Evolutionary conservation across 2,888 invertebrate genomes (phyloP), one percentile per base, ranked within the genome.

Genomic region (Myopa testacea): DNA sequence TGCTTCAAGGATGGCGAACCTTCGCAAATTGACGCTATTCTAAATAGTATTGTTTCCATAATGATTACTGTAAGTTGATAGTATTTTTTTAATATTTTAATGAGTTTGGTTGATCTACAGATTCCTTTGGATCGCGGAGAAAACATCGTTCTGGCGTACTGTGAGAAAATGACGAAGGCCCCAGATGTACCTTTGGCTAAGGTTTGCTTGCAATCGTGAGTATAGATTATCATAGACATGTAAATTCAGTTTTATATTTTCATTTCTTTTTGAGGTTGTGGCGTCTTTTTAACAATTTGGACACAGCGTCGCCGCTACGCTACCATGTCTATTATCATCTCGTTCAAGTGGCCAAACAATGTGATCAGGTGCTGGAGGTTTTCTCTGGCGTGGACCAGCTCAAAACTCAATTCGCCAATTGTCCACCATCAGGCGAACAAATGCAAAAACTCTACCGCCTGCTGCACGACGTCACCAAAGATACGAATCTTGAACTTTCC

Each of bases 1-100:
- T 96, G 97, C 88, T 97, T 98, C 90, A 95, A 95, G 85, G 96
- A 96, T 86, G 94, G 94, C 10, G 94, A 94, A 86, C 96, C 96
- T 88, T 88, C 91, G 19, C 98, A 98, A 87, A 94, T 97, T 84
- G 98, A 98, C 91, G 94, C 95, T 84, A 95, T 98, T 75, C 91
- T 99, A 14, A 98, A 98, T 90, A 97, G 98, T 88, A 97, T 99
- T 89, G 97, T 98, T 4, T 98, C 98, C 7, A 95, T 99, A 82
- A 94, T 98, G 92, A 95, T 98, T 79, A 93, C 95, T 84, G 95
- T 95, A 90, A 91, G 91, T 90, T 45, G 6, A 14, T 3, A 58
- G 26, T 58, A 65, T n/a, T 45, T 58, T 63, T 68, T 8, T 34
- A 58, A 6, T 10, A 37, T 4, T 37, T 16, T n/a, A 37, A 63